These are phyloP conservation scores for Ophraella communa DNA, from an alignment of 2,888 invertebrate genomes.

Conservation along the genomic window DNA sequence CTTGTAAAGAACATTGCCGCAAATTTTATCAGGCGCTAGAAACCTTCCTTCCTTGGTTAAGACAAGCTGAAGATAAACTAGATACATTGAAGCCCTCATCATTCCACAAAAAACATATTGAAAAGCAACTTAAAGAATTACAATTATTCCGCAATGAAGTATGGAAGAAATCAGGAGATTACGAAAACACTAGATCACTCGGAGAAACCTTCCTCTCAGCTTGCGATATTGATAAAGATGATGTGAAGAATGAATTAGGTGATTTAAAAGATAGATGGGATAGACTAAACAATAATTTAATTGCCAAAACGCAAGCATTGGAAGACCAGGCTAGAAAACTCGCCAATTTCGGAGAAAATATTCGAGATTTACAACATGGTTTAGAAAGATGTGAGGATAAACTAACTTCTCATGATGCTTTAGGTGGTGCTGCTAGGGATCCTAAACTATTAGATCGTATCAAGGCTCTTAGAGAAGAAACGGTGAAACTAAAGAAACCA, in stretches of 20 bases:
- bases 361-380: conserved; percentile 83
- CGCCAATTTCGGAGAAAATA: conserved; percentile 83
- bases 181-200: conserved; percentile 83
- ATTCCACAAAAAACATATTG: conserved; percentile 85
- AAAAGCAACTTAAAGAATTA: conserved; percentile 85
- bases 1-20: conserved; percentile 90
- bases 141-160: conserved; percentile 91
- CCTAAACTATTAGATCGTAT: conserved; percentile 85
- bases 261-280: conserved; percentile 90
- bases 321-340: conserved; percentile 85
- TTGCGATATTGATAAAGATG: conserved; percentile 91
- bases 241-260: conserved; percentile 81
- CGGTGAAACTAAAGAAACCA: conserved; percentile 78
- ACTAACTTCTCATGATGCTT: conserved; percentile 74
- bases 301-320: conserved; percentile 77
- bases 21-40: conserved; percentile 89
- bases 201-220: conserved; percentile 88
- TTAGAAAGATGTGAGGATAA: conserved; percentile 90
- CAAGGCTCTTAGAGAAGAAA: conserved; percentile 82
- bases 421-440: conserved; percentile 79
- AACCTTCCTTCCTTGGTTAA: conserved; percentile 86
- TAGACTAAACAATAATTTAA: conserved; percentile 81
- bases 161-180: conserved; percentile 93
- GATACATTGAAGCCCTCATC: conserved; percentile 78
- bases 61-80: conserved; percentile 84